phyloP scores from a whole-genome alignment of 2,888 invertebrate genomes.

The Glyphotaelius pellucidus region DNA sequence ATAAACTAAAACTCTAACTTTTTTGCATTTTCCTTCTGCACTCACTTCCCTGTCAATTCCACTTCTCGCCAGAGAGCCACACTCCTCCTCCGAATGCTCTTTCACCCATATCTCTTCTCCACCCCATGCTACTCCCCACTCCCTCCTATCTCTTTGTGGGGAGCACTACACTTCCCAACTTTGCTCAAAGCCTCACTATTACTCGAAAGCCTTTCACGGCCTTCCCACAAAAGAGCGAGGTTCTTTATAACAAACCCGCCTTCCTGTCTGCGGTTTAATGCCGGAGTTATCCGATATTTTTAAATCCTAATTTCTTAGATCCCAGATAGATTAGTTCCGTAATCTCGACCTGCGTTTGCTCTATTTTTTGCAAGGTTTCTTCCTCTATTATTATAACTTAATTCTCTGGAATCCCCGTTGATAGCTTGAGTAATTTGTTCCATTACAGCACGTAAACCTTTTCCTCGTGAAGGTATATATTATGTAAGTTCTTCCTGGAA shows the following conservation, averaged over 20 bases:
- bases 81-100: background rate
- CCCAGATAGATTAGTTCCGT: background rate
- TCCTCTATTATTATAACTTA: background rate
- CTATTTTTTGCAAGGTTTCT: background rate
- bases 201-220: background rate
- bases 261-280: background rate
- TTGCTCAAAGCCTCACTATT: conserved; percentile 23
- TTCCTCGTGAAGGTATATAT: background rate
- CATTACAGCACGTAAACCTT: background rate
- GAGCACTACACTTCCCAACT: conserved; percentile 20
- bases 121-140: background rate
- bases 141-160: background rate
- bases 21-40: background rate
- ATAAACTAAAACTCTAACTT: background rate
- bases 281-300: background rate
- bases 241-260: background rate
- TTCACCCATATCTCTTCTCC: background rate
- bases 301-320: background rate
- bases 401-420: background rate
- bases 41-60: background rate
- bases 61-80: background rate
- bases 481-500: no score
- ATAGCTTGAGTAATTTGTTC: background rate
- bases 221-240: background rate
- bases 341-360: background rate